Evolutionary conservation across 1,140 invertebrate species (phyloP).

Genomic region (Mizuhopecten yessoensis): DNA sequence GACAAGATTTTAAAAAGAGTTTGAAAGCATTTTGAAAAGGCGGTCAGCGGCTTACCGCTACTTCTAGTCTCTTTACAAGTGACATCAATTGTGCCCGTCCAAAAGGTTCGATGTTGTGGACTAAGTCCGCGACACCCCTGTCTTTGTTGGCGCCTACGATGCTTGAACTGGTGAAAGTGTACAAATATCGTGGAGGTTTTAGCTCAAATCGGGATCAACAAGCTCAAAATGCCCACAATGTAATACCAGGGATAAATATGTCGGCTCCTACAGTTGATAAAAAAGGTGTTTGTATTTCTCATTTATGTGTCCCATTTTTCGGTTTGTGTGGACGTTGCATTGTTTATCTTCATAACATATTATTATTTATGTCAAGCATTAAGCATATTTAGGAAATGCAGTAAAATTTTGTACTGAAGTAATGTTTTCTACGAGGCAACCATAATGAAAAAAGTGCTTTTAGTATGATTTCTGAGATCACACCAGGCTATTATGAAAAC

Average conservation of each 20-base stretch:
- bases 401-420: too few species aligned
- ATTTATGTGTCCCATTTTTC: background rate
- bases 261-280: background rate
- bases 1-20: constrained; percentile 39
- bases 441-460: too few species aligned
- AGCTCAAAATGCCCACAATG: background rate
- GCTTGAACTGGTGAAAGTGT: constrained; percentile 21
- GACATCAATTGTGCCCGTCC: constrained; percentile 7
- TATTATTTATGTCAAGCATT: background rate
- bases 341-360: background rate
- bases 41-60: background rate
- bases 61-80: constrained; percentile 20
- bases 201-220: background rate
- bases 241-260: background rate
- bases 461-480: too few species aligned
- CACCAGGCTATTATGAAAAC: too few species aligned
- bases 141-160: constrained; percentile 14
- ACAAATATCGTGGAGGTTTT: background rate
- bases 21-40: constrained; percentile 23
- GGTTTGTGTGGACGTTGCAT: background rate
- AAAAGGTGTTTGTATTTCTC: background rate
- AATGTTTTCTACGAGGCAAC: too few species aligned
- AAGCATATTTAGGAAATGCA: background rate
- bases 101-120: constrained; percentile 25
- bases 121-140: background rate